These are phyloP conservation scores for Chelidonichthys spinosus DNA, from an alignment of 2,797 vertebrate species.

Conservation along the genomic window DNA sequence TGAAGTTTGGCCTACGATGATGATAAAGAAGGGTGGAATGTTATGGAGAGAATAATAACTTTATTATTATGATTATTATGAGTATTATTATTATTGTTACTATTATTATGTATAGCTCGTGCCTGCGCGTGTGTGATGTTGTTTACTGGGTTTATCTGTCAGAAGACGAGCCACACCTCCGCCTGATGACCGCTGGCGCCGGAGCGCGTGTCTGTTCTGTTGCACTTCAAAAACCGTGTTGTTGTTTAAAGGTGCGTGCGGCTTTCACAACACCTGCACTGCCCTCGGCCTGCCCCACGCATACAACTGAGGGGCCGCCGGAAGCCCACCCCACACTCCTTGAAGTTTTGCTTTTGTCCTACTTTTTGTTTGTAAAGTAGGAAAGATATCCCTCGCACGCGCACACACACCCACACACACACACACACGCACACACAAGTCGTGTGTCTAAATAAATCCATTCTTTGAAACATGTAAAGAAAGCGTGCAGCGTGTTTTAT, in stretches of 20 bases:
- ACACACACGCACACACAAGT: background rate
- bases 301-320: background rate
- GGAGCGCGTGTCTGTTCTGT: background rate
- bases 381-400: too few species aligned
- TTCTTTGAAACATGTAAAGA: background rate
- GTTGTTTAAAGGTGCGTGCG: background rate
- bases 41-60: too few species aligned
- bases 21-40: fast-evolving
- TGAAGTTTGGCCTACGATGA: background rate
- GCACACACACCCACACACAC: too few species aligned
- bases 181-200: conserved; percentile 17
- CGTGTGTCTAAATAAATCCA: too few species aligned
- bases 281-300: background rate
- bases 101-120: background rate
- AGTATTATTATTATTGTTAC: background rate
- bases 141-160: background rate
- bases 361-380: too few species aligned
- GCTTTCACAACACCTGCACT: conserved; percentile 25
- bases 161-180: background rate
- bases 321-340: background rate
- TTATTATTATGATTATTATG: background rate
- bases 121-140: background rate
- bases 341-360: background rate
- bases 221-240: background rate
- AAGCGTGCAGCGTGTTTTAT: background rate